Conservation (phyloP, 1,140 invertebrate species). For the Bombus impatiens region DNA sequence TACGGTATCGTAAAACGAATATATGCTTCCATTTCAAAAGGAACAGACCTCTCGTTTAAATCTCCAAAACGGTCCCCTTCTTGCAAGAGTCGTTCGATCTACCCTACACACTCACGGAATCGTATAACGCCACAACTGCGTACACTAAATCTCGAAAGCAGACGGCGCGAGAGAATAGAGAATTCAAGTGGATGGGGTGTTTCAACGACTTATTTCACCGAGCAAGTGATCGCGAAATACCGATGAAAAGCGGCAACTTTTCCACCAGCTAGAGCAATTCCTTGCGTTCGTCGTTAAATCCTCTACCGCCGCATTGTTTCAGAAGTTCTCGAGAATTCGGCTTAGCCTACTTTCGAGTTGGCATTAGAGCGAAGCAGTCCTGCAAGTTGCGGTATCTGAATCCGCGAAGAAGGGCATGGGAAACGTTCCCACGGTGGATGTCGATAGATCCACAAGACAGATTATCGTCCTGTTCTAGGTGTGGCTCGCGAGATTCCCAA, state of each 20-base stretch:
- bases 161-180: background rate
- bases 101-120: background rate
- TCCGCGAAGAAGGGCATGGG: background rate
- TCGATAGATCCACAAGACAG: background rate
- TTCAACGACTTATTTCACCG: background rate
- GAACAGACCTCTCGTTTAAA: background rate
- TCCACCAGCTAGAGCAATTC: background rate
- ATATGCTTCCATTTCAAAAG: background rate
- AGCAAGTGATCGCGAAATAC: background rate
- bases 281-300: background rate
- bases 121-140: too few species aligned
- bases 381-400: background rate
- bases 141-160: background rate
- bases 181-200: background rate
- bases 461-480: background rate
- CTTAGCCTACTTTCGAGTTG: slow-evolving; percentile 34
- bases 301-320: background rate
- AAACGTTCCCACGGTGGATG: background rate
- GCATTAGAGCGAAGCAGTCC: background rate
- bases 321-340: slow-evolving; percentile 1
- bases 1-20: background rate
- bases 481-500: background rate
- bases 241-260: background rate
- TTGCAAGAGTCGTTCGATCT: background rate
- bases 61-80: background rate